These are phyloP conservation scores for Lepus townsendii DNA, from an alignment of 2,797 vertebrate species.

Conservation along the genomic window DNA sequence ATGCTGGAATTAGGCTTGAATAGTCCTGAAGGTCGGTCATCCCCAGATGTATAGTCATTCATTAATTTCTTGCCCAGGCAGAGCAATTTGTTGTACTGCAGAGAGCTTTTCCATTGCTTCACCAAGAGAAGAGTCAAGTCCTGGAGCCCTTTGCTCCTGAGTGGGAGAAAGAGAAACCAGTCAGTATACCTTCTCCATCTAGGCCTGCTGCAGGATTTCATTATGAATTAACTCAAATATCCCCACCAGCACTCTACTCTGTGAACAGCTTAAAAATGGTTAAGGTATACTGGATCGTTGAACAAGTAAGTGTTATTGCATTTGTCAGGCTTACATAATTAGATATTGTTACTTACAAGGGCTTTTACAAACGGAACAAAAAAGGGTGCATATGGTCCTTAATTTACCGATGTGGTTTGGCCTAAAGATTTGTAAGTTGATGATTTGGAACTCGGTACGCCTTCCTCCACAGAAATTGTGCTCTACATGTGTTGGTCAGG, in stretches of 20 bases:
- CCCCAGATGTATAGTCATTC: conserved; percentile 24
- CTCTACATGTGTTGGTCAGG: neutral
- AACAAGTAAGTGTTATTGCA: conserved; percentile 59
- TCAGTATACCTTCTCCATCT: conserved; percentile 33
- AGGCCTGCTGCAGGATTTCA: conserved; percentile 21
- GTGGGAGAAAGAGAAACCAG: conserved; percentile 58
- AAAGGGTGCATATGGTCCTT: neutral
- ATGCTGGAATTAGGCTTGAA: conserved; percentile 16
- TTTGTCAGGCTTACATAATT: conserved; percentile 43
- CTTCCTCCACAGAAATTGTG: neutral
- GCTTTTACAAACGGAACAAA: conserved; percentile 34
- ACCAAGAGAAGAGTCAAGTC: conserved; percentile 52
- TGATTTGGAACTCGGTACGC: conserved; percentile 28
- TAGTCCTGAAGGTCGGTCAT: conserved; percentile 22
- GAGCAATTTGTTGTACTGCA: conserved; percentile 36
- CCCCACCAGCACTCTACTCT: neutral
- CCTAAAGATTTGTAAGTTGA: conserved; percentile 54
- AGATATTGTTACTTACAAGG: conserved; percentile 34
- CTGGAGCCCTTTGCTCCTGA: conserved; percentile 28
- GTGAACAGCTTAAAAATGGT: conserved; percentile 3
- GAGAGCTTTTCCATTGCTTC: conserved; percentile 35
- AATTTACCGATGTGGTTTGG: conserved; percentile 45
- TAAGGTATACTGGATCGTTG: conserved; percentile 30
- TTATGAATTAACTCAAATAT: conserved; percentile 8
- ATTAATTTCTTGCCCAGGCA: conserved; percentile 50